phyloP scores from a whole-genome alignment of 2,797 vertebrate species.

The Rhynchotus rufescens region DNA sequence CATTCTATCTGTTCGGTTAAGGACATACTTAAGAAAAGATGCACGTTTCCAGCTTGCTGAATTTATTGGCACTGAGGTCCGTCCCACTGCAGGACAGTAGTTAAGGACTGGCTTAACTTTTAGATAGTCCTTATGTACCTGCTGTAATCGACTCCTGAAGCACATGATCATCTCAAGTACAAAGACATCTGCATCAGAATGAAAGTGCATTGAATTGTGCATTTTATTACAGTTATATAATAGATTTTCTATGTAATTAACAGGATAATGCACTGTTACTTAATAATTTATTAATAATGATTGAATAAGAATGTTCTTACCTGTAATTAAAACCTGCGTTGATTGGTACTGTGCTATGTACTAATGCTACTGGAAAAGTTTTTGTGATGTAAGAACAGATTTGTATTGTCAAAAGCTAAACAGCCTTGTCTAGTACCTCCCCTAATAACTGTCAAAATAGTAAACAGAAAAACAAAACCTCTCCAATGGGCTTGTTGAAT shows the following conservation, averaged over 20 bases:
- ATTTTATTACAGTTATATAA: neutral
- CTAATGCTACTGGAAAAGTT: neutral
- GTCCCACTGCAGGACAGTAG: conserved; percentile 40
- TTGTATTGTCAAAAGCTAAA: neutral
- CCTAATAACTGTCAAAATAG: neutral
- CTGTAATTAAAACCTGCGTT: neutral
- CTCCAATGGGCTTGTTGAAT: neutral
- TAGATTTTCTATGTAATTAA: neutral
- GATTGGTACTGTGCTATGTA: neutral
- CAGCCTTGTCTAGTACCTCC: neutral
- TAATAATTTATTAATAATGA: neutral
- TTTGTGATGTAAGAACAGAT: neutral
- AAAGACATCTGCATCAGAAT: neutral
- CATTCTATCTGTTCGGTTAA: neutral
- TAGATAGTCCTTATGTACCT: conserved; percentile 14
- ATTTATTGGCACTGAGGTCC: conserved; percentile 42
- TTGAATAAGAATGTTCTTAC: neutral
- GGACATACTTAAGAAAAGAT: conserved; percentile 59
- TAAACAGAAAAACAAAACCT: neutral
- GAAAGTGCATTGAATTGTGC: neutral
- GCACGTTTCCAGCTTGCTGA: conserved; percentile 45
- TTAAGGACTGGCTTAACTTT: conserved; percentile 61
- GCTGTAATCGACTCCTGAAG: conserved; percentile 31
- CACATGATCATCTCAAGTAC: neutral
- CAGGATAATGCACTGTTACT: neutral